Evolutionary conservation across 2,888 invertebrate species (phyloP), one percentile per base, ranked within the genome.

Genomic region (Argyresthia albistria): DNA sequence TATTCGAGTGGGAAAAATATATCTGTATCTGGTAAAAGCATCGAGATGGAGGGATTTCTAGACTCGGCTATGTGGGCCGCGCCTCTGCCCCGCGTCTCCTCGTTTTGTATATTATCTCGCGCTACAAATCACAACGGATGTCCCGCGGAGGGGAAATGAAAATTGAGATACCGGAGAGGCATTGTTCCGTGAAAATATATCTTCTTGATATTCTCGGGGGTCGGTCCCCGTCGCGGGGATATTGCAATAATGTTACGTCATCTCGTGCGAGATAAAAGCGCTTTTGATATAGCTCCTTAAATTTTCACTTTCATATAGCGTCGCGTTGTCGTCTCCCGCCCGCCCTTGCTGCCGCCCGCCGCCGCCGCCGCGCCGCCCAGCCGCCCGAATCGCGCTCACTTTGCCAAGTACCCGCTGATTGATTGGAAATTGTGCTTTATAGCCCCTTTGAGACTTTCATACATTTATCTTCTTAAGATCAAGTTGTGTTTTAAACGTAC

Each of bases 161-260:
- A 83, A 84, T 83, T 84, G 83, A 84, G 84, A 83, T 83, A 84
- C 83, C 81, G 76, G 74, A 68, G 75, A 77, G 76, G 76, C 82
- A 84, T 84, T 84, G 83, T 84, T 83, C 83, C 79, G 80, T 81
- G 79, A 78, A 82, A 82, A 82, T 83, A 82, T 82, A 83, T 82
- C 79, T 83, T 76, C 78, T 80, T 80, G 80, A 80, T 83, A 80
- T 83, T 83, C 75, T 73, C 71, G 68, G 73, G 70, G 76, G 73
- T 73, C 74, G 74, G 75, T 74, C 37, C 36, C 37, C 75, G 74
- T 73, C 74, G 60, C 76, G 71, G 71, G 76, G 80, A 80, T 82
- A 82, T 82, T 81, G 80, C 75, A 80, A 81, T 80, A 79, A 80
- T 79, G 77, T 76, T 73, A 75, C 71, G 76, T 80, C 77, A 78